Evolutionary conservation across 2,888 invertebrate genomes (phyloP), one percentile per base, ranked within the genome.

Genomic region (Zelleria hepariella): DNA sequence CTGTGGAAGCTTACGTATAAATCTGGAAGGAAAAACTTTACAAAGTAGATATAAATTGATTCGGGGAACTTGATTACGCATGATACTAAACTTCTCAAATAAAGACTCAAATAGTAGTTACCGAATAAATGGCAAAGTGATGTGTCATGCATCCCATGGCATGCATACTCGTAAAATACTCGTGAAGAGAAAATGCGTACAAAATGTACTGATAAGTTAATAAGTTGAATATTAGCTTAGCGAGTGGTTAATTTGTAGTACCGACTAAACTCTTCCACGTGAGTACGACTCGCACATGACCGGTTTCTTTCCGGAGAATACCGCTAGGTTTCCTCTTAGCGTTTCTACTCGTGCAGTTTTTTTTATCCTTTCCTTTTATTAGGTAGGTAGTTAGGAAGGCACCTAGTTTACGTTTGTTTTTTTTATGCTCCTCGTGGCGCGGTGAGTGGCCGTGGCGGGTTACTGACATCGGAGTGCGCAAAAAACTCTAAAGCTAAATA

Each of bases 361-460:
- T 42, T 42, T 15, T 42, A 42, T 10, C 42, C 42, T 8, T 15
- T 10, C 6, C 32, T 42, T 42, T 42, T 15, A 15, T 42, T 42
- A 15, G 10, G 4, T 42, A 42, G 15, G 32, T 42, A 42, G 32
- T 15, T 42, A 42, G 32, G 32, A 42, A 42, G 32, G 15, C 32
- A 32, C 6, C 32, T 32, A 32, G 32, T 15, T 42, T 15, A 2
- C 15, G 32, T 42, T 42, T 51, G 51, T 51, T 51, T 51, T 18
- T 51, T n/a, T 10, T 5, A 21, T 21, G 51, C 18, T 10, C 23
- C 23, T 54, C 7, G 6, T 25, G 47, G 27, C 20, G 5, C 78
- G 82, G 84, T 82, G 80, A 84, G 63, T 82, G 83, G 82, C 83
- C 82, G 78, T 68, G 66, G 68, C 63, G 72, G 81, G 80, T 81